These are phyloP conservation scores for Microdon myrmicae DNA, from an alignment of 2,888 invertebrate genomes.

Conservation along the genomic window DNA sequence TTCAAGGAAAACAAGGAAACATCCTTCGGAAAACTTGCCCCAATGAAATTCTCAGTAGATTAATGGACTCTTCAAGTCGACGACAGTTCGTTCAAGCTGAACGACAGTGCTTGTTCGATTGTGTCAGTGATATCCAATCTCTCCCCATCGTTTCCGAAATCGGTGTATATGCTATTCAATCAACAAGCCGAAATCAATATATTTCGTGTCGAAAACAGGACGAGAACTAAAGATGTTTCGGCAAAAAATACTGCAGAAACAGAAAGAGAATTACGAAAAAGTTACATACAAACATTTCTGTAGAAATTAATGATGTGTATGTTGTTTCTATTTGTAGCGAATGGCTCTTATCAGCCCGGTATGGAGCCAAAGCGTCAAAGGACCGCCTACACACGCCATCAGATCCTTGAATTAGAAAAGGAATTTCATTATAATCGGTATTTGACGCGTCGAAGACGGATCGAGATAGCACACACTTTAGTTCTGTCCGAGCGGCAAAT, in stretches of 20 bases:
- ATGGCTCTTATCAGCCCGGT: conserved; percentile 87
- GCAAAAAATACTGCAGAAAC: neutral
- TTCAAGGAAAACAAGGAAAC: too few species aligned
- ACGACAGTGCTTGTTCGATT: conserved; percentile 53
- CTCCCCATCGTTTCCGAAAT: conserved; percentile 3
- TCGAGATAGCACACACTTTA: conserved; percentile 96
- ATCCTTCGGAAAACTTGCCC: too few species aligned
- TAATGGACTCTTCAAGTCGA: conserved; percentile 56
- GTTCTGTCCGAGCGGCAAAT: conserved; percentile 92
- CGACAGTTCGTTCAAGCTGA: conserved; percentile 56
- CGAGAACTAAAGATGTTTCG: conserved; percentile 1
- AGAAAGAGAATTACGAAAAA: conserved; percentile 5
- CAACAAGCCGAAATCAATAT: conserved; percentile 36
- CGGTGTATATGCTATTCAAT: conserved; percentile 26
- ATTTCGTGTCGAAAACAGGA: conserved; percentile 14
- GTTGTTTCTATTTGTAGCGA: conserved; percentile 75
- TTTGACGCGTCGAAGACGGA: conserved; percentile 91
- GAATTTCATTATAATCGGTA: conserved; percentile 98
- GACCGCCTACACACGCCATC: conserved; percentile 97
- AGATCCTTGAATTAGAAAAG: conserved; percentile 96
- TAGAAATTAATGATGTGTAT: conserved; percentile 53
- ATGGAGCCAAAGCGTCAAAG: conserved; percentile 96
- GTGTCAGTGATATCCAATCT: conserved; percentile 43
- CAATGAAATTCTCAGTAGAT: too few species aligned
- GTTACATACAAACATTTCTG: conserved; percentile 28